These are phyloP conservation scores for Symphodus melops DNA, from an alignment of 2,113 vertebrate genomes.

Conservation along the genomic window DNA sequence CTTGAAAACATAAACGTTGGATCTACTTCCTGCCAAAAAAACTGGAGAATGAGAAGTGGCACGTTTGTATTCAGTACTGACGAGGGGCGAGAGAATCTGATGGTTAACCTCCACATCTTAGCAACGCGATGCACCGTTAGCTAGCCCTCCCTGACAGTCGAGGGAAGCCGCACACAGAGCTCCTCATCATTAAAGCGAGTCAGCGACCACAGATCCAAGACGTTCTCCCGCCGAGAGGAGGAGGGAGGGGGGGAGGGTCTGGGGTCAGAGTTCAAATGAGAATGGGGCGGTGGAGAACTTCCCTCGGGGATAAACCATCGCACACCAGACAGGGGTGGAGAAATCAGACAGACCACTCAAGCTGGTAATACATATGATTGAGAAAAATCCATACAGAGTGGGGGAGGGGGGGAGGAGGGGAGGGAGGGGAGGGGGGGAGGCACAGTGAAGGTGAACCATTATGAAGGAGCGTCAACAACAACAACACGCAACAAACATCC, in stretches of 20 bases:
- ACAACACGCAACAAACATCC: not conserved
- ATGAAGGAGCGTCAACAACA: not conserved
- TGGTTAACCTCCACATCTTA: not conserved
- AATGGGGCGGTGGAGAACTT: conserved; percentile 44
- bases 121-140: no score
- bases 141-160: no score
- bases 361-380: conserved; percentile 56
- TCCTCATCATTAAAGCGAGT: conserved; percentile 36
- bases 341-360: conserved; percentile 63
- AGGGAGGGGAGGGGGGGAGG: not conserved
- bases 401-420: not conserved
- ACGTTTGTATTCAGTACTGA: conserved; percentile 12
- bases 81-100: not conserved
- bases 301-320: conserved; percentile 73
- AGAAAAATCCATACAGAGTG: conserved; percentile 22
- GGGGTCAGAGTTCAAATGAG: conserved; percentile 81
- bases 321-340: conserved; percentile 75
- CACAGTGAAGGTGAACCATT: not conserved
- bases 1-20: no score
- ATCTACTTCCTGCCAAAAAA: no score
- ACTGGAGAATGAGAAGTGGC: not conserved
- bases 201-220: conserved; percentile 48
- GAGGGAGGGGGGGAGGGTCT: no score
- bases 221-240: conserved; percentile 59
- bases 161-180: conserved; percentile 34